Evolutionary conservation across 2,888 invertebrate genomes (phyloP), one percentile per base, ranked within the genome.

Genomic region (Bellardia pandia): DNA sequence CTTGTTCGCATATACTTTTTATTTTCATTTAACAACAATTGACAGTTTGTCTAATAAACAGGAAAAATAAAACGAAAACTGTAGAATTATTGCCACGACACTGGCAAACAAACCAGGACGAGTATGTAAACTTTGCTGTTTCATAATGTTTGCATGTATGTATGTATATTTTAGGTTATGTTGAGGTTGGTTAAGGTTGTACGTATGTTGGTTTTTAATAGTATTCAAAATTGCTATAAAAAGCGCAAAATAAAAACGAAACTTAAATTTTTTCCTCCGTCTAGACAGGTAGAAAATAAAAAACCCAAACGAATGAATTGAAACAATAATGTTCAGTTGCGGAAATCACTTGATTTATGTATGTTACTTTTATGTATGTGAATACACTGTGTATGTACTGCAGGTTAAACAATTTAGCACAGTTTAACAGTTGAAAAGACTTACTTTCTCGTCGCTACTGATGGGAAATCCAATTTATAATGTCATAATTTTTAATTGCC

Each of bases 271-370:
- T 84, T 85, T 87, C 85, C 76, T 84, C 80, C 80, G 86, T 86
- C 86, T 86, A 86, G 86, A 86, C 86, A 86, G 80, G 84, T 86
- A 69, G 64, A 84, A 80, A 58, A 72, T 58, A 45, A 13, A 42
- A 62, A 68, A 62, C 14, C 13, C 30, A 42, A 68, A 68, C 45
- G 77, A 74, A 64, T 68, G 62, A 68, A 75, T 72, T 84, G 84
- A 77, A 84, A 84, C 84, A 87, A 87, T 77, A 81, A 87, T 81
- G 72, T 87, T 87, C 56, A 81, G 80, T 77, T 81, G 86, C 84
- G 85, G 86, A 87, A 85, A 87, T 87, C 68, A 74, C 81, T 83
- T 87, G 86, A 87, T 87, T 87, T 86, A 86, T 86, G 83, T 86
- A 86, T 86, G 83, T 71, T 71, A 40, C 23, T 40, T 40, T 40